Base-by-base conservation (phyloP, 2,797 vertebrate genomes). In the Etheostoma nigrum region DNA sequence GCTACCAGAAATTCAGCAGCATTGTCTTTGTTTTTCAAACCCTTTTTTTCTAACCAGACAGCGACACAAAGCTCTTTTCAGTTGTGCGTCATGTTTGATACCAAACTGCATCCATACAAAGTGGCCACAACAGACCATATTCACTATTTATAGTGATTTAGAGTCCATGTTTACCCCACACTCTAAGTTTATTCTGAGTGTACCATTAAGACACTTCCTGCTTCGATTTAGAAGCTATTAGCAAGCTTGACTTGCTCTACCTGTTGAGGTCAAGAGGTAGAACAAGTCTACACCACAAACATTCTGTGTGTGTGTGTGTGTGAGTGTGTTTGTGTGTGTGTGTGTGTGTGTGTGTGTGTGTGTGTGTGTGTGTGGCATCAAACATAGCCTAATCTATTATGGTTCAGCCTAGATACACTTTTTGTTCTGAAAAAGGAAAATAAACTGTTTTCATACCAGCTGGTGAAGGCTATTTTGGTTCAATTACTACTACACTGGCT, bases 211-310 rank as follows among this genome's bases (percentile, higher is more conserved):
- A 65, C 9, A 18, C 76, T 83, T 83, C 73, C 74, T 81, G 81
- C 79, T 86, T 84, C 65, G 52, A 88, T 82, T 90, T 79, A 74
- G 81, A 87, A 77, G 82, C 80, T 86, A 84, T 89, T 91, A 83
- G 76, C 69, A 15, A 63, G 72, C 87, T 88, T 89, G 69, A 81
- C 81, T 91, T 87, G 82, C 70, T 82, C 76, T 78, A 69, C 68
- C 61, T 62, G 58, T 66, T 86, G 67, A 87, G 72, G 67, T 87
- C 79, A 76, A 58, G 66, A 74, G 70, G 68, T 57, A 84, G 61
- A 85, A 73, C 45, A 36, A 76, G 66, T 65, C 40, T 61, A 72
- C 30, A 30, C 30, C 30, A 30, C 30, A 30, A 6, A 30, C 30
- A 30, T 76, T 67, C 40, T 44, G 44, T 67, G 21, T 60, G n/a